A percentile compares a stretch with the other conserved stretches of the same genome.
These are phyloP conservation scores for Phyllostomus hastatus DNA, from an alignment of 2,113 vertebrate species.

Conservation along the genomic window DNA sequence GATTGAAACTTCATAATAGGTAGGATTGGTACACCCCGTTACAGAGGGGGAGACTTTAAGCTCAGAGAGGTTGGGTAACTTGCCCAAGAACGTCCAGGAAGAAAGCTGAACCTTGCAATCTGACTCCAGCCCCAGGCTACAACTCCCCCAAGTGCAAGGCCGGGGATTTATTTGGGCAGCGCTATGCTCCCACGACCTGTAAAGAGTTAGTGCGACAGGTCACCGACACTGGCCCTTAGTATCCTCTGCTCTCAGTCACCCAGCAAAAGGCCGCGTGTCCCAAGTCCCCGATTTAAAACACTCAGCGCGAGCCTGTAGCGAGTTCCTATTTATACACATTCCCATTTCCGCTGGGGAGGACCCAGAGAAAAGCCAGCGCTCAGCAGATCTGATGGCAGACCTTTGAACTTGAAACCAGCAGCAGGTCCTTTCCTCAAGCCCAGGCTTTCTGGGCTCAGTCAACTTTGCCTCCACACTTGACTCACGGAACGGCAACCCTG, in stretches of 20 bases:
- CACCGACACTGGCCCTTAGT: no score
- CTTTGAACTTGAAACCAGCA: conserved; percentile 55
- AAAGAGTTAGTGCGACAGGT: background rate
- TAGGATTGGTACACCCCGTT: background rate
- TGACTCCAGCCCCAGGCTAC: background rate
- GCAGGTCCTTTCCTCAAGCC: background rate
- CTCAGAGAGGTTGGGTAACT: background rate
- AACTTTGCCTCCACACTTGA: background rate
- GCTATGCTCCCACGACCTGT: background rate
- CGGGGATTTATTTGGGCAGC: background rate
- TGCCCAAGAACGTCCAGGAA: background rate
- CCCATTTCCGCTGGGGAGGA: background rate
- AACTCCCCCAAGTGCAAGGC: background rate
- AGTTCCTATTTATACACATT: conserved; percentile 25
- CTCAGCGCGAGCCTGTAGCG: background rate
- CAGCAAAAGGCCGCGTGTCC: background rate
- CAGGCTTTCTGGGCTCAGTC: background rate
- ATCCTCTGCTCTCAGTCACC: background rate
- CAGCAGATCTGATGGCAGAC: conserved; percentile 46
- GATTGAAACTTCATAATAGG: background rate
- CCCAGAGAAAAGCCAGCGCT: conserved; percentile 12
- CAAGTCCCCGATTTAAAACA: background rate
- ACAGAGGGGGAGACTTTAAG: background rate
- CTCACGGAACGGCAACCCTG: background rate
- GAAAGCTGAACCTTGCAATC: background rate